Evolutionary conservation across 2,888 invertebrate genomes (phyloP).

Genomic region (Dicycla oo): DNA sequence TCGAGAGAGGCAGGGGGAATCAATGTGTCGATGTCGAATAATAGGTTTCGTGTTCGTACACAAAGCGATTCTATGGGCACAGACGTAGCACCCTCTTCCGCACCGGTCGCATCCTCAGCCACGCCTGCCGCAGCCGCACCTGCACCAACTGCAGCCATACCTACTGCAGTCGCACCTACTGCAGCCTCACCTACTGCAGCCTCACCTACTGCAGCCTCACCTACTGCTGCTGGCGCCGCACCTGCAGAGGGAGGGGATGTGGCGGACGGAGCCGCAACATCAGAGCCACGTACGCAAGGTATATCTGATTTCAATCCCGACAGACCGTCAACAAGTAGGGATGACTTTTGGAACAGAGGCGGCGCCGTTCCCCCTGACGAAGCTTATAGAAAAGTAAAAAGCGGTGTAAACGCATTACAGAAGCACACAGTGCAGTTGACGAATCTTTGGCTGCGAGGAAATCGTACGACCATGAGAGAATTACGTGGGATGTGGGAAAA

Average conservation of each 20-base stretch:
- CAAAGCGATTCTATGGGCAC: slow-evolving; percentile 67
- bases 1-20: slow-evolving; percentile 70
- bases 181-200: background rate
- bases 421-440: slow-evolving; percentile 82
- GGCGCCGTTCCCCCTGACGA: slow-evolving; percentile 79
- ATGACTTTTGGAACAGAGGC: slow-evolving; percentile 77
- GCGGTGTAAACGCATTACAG: slow-evolving; percentile 81
- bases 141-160: background rate
- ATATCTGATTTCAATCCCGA: slow-evolving; percentile 61
- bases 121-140: background rate
- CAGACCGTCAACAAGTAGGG: slow-evolving; percentile 82
- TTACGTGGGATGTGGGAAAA: slow-evolving; percentile 92
- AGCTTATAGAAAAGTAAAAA: slow-evolving; percentile 83
- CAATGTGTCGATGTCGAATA: slow-evolving; percentile 75
- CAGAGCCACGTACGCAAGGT: slow-evolving; percentile 42
- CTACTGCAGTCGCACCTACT: background rate
- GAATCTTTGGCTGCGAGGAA: slow-evolving; percentile 84
- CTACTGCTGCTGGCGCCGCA: background rate
- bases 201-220: background rate
- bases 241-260: slow-evolving; percentile 28
- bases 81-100: slow-evolving; percentile 20
- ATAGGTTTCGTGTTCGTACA: slow-evolving; percentile 81
- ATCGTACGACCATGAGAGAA: slow-evolving; percentile 87
- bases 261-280: slow-evolving; percentile 20
- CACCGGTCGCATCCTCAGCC: slow-evolving; percentile 2